A percentile compares a stretch with the other conserved stretches of the same genome.
phyloP scores from a whole-genome alignment of 2,888 invertebrate genomes.

The Boloria selene region DNA sequence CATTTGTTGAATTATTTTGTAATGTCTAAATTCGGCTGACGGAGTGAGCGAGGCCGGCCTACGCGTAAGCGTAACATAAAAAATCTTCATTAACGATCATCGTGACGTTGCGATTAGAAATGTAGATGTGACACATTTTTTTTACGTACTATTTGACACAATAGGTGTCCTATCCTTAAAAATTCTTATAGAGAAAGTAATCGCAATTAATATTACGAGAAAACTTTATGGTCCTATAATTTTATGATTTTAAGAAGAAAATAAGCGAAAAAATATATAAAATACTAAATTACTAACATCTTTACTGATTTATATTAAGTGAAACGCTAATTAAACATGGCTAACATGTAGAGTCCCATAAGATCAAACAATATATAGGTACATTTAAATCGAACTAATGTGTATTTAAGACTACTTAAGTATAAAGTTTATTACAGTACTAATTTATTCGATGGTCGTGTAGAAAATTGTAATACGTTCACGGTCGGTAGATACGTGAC shows the following conservation, averaged over 20 bases:
- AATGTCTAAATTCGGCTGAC: slow-evolving; percentile 58
- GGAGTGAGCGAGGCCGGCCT: slow-evolving; percentile 59
- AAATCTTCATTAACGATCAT: slow-evolving; percentile 69
- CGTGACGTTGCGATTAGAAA: slow-evolving; percentile 52
- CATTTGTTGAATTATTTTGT: slow-evolving; percentile 46
- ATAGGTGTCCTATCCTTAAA: too few species aligned
- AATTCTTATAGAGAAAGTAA: too few species aligned
- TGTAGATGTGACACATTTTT: slow-evolving; percentile 11
- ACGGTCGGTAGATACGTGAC: slow-evolving; percentile 23
- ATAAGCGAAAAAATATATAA: too few species aligned
- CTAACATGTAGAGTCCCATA: neutral
- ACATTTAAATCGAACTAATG: slow-evolving; percentile 18
- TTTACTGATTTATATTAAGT: too few species aligned
- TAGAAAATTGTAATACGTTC: slow-evolving; percentile 26
- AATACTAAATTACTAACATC: too few species aligned
- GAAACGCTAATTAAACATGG: slow-evolving; percentile 30
- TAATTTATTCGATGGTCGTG: slow-evolving; percentile 23
- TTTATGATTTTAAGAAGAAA: too few species aligned
- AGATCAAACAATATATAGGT: slow-evolving; percentile 1
- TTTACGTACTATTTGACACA: too few species aligned
- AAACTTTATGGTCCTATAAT: too few species aligned
- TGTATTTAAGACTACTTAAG: slow-evolving; percentile 29
- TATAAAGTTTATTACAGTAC: slow-evolving; percentile 25
- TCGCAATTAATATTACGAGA: too few species aligned
- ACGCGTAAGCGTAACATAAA: slow-evolving; percentile 52